These are phyloP conservation scores for Mustelus asterias DNA, from an alignment of 2,113 vertebrate species.

Conservation along the genomic window DNA sequence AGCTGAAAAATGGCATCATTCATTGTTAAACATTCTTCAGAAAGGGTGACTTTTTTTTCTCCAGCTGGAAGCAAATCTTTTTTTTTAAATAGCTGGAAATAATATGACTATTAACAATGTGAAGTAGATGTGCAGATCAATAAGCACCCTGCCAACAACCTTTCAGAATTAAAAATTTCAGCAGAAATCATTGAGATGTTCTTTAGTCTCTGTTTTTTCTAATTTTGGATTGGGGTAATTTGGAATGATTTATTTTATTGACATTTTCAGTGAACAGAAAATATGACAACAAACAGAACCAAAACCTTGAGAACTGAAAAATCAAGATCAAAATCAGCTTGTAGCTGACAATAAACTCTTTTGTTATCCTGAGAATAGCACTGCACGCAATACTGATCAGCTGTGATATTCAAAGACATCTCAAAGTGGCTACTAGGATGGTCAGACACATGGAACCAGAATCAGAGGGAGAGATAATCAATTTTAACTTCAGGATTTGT, in stretches of 20 bases:
- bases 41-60: background rate
- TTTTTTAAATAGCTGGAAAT: background rate
- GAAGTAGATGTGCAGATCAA: background rate
- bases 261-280: slow-evolving; percentile 8
- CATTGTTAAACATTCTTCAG: background rate
- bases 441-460: background rate
- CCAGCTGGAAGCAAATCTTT: background rate
- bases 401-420: background rate
- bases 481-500: background rate
- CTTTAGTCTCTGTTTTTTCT: slow-evolving; percentile 11
- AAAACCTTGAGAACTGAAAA: background rate
- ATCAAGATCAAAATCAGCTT: background rate
- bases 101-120: background rate
- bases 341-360: background rate
- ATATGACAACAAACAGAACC: background rate
- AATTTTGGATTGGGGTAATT: background rate
- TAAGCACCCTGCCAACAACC: background rate
- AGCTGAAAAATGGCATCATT: background rate
- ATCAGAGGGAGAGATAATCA: background rate
- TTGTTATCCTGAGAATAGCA: background rate
- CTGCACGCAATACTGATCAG: background rate
- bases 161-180: background rate
- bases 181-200: background rate
- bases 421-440: background rate
- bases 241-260: slow-evolving; percentile 12